Evolutionary conservation across 2,888 invertebrate genomes (phyloP).

Genomic region (Ectemnius continuus): DNA sequence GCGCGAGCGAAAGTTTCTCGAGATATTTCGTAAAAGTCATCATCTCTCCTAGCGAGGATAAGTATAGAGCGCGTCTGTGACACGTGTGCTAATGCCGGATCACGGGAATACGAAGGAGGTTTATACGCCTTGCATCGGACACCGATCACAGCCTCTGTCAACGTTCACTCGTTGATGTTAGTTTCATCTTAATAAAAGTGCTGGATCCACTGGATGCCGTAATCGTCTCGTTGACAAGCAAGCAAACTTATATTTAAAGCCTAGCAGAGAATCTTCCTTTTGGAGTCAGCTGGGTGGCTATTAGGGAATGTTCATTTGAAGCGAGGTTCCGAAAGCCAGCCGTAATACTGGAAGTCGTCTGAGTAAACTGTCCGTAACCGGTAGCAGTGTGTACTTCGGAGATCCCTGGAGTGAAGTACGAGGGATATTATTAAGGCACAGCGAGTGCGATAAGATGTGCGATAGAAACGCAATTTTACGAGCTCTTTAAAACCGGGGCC

Average conservation of each 20-base stretch:
- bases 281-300: too few species aligned
- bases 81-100: constrained; percentile 31
- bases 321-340: too few species aligned
- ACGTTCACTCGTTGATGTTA: neutral
- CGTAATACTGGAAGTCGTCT: too few species aligned
- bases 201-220: neutral
- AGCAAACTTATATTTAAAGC: too few species aligned
- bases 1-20: constrained; percentile 43
- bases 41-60: constrained; percentile 30
- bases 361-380: too few species aligned
- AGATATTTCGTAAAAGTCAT: constrained; percentile 48
- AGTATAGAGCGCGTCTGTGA: constrained; percentile 14
- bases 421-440: neutral
- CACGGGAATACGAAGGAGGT: neutral
- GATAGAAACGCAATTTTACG: constrained; percentile 11
- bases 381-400: neutral
- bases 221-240: too few species aligned
- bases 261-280: too few species aligned
- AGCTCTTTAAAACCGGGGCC: neutral
- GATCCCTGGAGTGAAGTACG: neutral
- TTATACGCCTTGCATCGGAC: neutral
- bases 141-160: constrained; percentile 1
- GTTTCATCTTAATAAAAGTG: neutral
- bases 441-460: constrained; percentile 2
- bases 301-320: too few species aligned